These are phyloP conservation scores for Tinamus major DNA, from an alignment of 2,797 vertebrate species.

Conservation along the genomic window DNA sequence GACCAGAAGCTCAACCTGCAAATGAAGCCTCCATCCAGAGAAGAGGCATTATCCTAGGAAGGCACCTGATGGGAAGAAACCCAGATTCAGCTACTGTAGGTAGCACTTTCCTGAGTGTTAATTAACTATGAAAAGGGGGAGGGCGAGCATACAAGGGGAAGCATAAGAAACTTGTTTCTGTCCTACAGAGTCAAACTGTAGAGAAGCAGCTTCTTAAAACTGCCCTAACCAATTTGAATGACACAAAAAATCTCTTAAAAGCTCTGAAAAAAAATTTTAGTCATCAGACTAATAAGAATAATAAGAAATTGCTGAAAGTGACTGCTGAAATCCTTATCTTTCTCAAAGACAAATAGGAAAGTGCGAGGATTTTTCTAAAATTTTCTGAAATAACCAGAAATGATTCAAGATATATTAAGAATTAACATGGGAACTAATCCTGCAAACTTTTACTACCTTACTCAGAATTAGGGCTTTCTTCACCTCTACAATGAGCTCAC, in stretches of 20 bases:
- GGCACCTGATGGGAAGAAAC: background rate
- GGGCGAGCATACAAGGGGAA: background rate
- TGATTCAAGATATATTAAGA: background rate
- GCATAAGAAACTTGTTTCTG: background rate
- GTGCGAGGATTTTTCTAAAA: background rate
- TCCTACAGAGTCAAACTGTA: background rate
- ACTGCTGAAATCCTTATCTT: background rate
- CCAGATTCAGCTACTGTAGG: background rate
- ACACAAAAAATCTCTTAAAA: background rate
- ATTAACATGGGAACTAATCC: background rate
- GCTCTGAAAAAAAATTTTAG: background rate
- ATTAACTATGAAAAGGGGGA: background rate
- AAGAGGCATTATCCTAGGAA: background rate
- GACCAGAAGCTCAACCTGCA: background rate
- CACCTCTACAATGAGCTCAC: background rate
- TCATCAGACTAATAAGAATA: background rate
- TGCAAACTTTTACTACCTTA: background rate
- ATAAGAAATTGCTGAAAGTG: background rate
- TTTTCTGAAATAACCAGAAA: background rate
- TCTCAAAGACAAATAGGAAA: background rate
- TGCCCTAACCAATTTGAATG: background rate
- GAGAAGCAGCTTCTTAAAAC: background rate
- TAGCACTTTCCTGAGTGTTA: background rate
- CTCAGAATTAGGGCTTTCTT: background rate
- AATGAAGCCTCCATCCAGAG: background rate